Base-by-base conservation (phyloP, 1,140 invertebrate species). In the Adoxophyes honmai region DNA sequence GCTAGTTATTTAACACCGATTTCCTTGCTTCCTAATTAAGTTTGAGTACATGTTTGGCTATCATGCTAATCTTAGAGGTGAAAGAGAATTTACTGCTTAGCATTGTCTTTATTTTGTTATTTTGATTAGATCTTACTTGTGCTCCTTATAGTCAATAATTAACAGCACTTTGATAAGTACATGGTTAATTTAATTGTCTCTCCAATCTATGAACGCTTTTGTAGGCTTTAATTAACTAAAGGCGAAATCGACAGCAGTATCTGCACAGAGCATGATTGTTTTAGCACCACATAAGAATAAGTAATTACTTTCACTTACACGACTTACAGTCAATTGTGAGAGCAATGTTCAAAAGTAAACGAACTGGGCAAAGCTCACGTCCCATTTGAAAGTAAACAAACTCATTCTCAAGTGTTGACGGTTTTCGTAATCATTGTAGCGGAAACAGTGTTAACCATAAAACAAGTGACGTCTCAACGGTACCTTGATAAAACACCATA, bases 401-500 rank as follows among this genome's bases (percentile, higher is more conserved):
- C 35, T 52, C 15, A 33, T 21, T 37, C 16, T 60, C 11, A 14
- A 51, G 35, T 44, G 34, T 60, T 21, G 48, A 38, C 38, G 8
- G 21, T 28, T 28, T 42, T 55, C 35, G 34, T 62, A 15, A 59
- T 68, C 37, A 59, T 48, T 66, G 34, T 52, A 76, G 51, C 66
- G 70, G 68, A 75, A 78, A 75, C 55, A 53, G 44, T 63, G 62
- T 57, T 55, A 68, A 59, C 59, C 59, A 66, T 75, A 78, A 81
- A 76, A 72, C 57, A 65, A 67, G 69, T 60, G 70, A 73, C 44
- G 57, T 14, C 59, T 70, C 56, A 78, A 78, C 73, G 69, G 67
- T 74, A 77, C 68, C 74, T 78, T 77, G 72, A 81, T 79, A 76
- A 80, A 73, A 76, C 69, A 73, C 68, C 60, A 84, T 80, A 80